Percentiles rank a stretch among this genome's conserved stretches.
Evolutionary conservation across 2,113 vertebrate species (phyloP).

Genomic region (Eleginops maclovinus): DNA sequence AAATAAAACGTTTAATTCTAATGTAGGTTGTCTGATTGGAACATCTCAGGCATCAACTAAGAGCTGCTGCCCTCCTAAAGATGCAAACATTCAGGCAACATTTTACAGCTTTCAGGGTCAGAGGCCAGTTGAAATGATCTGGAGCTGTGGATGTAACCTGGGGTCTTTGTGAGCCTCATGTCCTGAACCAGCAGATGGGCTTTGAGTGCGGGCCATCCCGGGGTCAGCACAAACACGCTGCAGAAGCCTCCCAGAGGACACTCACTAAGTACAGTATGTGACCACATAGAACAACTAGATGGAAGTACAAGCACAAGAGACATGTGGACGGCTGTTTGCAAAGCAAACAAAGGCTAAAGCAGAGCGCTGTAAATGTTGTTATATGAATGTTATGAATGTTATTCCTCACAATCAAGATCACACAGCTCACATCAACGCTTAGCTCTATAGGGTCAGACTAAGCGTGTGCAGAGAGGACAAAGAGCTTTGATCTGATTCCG

Average conservation of each 20-base stretch:
- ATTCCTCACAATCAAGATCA: slow-evolving; percentile 9
- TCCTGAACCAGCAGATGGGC: slow-evolving; percentile 44
- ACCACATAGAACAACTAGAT: background rate
- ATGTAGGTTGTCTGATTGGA: background rate
- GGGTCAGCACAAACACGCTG: slow-evolving; percentile 28
- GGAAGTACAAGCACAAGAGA: slow-evolving; percentile 19
- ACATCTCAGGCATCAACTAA: slow-evolving; percentile 8
- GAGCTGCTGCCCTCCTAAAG: background rate
- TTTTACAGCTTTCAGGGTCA: slow-evolving; percentile 24
- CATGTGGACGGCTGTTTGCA: background rate
- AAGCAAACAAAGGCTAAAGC: slow-evolving; percentile 9
- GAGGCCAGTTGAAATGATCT: slow-evolving; percentile 30
- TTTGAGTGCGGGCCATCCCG: background rate
- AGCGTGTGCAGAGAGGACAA: slow-evolving; percentile 24
- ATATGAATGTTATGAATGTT: background rate
- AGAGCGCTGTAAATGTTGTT: background rate
- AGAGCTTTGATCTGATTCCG: slow-evolving; percentile 61
- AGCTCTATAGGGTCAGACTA: slow-evolving; percentile 15
- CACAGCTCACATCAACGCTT: slow-evolving; percentile 2
- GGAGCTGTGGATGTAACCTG: background rate
- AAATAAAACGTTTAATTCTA: too few relatives aligned
- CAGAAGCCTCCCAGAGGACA: background rate
- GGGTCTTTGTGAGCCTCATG: background rate
- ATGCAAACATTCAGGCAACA: background rate
- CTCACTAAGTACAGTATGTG: background rate